Conservation (phyloP, 2,113 vertebrate genomes). For the Festucalex cinctus region DNA sequence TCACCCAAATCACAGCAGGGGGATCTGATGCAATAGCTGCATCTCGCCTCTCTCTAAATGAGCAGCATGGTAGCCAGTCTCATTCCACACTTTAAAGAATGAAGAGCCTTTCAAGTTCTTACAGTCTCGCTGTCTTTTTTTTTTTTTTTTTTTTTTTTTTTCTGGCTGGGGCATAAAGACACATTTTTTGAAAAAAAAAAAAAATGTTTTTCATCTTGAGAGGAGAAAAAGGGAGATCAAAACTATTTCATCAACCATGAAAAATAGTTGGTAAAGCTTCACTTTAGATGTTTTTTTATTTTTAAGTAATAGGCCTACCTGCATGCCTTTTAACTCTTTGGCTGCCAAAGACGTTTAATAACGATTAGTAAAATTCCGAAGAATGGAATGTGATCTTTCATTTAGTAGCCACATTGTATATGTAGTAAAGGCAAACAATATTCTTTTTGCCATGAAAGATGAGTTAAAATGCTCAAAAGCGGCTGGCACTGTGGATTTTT, state of each 20-base stretch:
- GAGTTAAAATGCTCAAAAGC: no score
- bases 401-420: no score
- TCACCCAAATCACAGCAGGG: slow-evolving; percentile 16
- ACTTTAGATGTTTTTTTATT: slow-evolving; percentile 9
- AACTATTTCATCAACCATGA: not conserved
- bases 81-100: slow-evolving; percentile 24
- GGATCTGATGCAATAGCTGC: slow-evolving; percentile 24
- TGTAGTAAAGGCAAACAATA: no score
- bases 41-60: slow-evolving; percentile 17
- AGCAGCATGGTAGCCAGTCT: slow-evolving; percentile 32
- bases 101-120: slow-evolving; percentile 26
- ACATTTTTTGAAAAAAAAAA: not conserved
- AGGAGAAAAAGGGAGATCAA: slow-evolving; percentile 20
- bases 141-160: slow-evolving; percentile 10
- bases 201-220: slow-evolving; percentile 19
- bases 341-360: no score
- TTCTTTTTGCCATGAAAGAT: no score
- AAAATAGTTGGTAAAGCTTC: slow-evolving; percentile 2
- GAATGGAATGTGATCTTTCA: no score
- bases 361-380: no score
- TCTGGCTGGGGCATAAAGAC: slow-evolving; percentile 7
- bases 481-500: no score
- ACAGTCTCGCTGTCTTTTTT: slow-evolving; percentile 17
- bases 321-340: not conserved
- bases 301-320: not conserved